Percentiles rank a stretch among this genome's conserved stretches.
Conservation (phyloP, 2,113 vertebrate species). For the Petromus typicus region DNA sequence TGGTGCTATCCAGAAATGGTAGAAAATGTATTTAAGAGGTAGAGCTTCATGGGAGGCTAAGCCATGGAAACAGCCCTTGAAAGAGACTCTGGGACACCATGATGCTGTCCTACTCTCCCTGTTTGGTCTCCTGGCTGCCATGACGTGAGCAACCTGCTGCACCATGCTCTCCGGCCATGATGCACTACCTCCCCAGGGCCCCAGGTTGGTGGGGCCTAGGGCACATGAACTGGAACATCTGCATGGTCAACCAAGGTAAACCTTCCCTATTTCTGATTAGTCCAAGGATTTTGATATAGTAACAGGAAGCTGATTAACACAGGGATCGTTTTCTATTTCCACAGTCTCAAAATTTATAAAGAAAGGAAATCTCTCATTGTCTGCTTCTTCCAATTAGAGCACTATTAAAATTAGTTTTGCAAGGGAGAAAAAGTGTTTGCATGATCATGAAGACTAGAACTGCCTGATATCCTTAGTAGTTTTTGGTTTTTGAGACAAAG, state of each 20-base stretch:
- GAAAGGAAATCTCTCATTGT: slow-evolving; percentile 22
- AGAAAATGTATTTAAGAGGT: background rate
- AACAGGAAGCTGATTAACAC: background rate
- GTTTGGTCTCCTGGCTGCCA: background rate
- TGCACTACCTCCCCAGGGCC: background rate
- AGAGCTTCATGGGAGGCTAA: background rate
- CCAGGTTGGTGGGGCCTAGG: too few relatives aligned
- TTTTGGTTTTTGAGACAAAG: background rate
- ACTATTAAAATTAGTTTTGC: slow-evolving; percentile 51
- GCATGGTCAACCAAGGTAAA: background rate
- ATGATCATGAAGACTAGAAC: background rate
- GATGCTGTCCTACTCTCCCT: background rate
- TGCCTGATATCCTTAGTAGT: background rate
- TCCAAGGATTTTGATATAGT: background rate
- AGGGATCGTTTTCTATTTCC: background rate
- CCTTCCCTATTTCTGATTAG: background rate
- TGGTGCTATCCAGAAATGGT: background rate
- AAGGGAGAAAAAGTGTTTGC: background rate
- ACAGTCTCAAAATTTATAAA: slow-evolving; percentile 26
- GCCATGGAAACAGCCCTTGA: background rate
- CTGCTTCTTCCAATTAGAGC: slow-evolving; percentile 15
- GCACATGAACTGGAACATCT: background rate
- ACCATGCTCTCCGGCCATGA: too few relatives aligned
- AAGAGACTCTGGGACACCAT: background rate
- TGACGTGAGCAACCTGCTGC: background rate